Percentiles rank a stretch among this genome's conserved stretches.
Conservation (phyloP, 2,113 vertebrate species). For the Saguinus midas region DNA sequence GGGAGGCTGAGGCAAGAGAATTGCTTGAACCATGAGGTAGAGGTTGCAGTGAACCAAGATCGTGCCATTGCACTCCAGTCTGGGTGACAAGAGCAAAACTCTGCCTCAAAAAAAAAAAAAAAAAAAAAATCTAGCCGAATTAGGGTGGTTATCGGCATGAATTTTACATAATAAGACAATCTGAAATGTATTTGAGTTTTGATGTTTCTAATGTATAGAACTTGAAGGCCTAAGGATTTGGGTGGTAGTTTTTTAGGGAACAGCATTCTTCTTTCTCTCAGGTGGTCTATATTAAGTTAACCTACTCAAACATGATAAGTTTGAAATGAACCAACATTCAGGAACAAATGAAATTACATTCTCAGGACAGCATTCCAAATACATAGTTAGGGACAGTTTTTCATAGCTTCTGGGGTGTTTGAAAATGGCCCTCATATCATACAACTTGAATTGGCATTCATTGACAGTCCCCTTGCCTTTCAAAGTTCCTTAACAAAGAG, state of each 20-base stretch:
- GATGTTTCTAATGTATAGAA: neutral
- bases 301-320: neutral
- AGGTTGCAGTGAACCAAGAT: too few species aligned
- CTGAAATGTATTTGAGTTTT: neutral
- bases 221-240: neutral
- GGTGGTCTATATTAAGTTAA: neutral
- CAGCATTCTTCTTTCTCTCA: neutral
- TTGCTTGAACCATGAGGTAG: too few species aligned
- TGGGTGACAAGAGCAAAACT: too few species aligned
- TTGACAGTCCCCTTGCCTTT: neutral
- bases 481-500: neutral
- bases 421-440: neutral
- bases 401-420: neutral
- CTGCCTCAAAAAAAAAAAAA: too few species aligned
- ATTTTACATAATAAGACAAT: neutral
- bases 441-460: neutral
- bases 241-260: neutral
- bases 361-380: neutral
- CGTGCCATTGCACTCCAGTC: too few species aligned
- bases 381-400: neutral
- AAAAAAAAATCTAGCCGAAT: neutral
- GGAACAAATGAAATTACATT: neutral
- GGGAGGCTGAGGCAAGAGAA: too few species aligned
- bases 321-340: constrained; percentile 8
- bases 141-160: neutral